Base-by-base conservation (phyloP, 2,113 vertebrate species). In the Bucco capensis region DNA sequence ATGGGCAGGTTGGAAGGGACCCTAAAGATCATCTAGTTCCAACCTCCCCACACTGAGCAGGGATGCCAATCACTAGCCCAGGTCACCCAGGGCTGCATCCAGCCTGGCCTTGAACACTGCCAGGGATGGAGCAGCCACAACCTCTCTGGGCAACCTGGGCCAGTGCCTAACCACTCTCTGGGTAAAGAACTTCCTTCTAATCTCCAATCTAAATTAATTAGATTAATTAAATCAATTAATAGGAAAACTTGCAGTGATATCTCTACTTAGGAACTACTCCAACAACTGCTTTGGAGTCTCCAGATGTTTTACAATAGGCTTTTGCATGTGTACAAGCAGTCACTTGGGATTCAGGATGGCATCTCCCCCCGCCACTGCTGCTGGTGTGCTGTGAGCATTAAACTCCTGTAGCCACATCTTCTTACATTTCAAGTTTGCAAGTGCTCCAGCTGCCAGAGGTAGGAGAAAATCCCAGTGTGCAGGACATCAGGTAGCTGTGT, bases 211-310 rank as follows among this genome's bases (percentile, higher is more conserved):
- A n/a, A n/a, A n/a, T n/a, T n/a, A n/a, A n/a, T n/a, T n/a, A n/a
- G n/a, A n/a, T n/a, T n/a, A n/a, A n/a, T n/a, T n/a, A n/a, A n/a
- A n/a, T n/a, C n/a, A n/a, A n/a, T n/a, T n/a, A 13, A 3, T 58
- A 35, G 38, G n/a, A 80, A 86, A 88, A 40, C 27, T 70, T 70
- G 44, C 5, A 15, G 38, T 3, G 19, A 38, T 88, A 70, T 81
- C 44, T 93, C 54, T 83, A 58, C 74, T 83, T 80, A 81, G 70
- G 58, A 96, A 66, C 46, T 50, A 92, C 72, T 92, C 80, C 72
- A 80, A 57, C 28, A 73, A 50, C 67, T 85, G 75, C 47, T 89
- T 87, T 92, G 86, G 95, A 86, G 74, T 64, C 83, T 84, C 93
- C 66, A 92, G 89, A 77, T 76, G 27, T 56, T 94, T 72, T 57